Conservation (phyloP, 2,113 vertebrate species). For the Glaucidium brasilianum region DNA sequence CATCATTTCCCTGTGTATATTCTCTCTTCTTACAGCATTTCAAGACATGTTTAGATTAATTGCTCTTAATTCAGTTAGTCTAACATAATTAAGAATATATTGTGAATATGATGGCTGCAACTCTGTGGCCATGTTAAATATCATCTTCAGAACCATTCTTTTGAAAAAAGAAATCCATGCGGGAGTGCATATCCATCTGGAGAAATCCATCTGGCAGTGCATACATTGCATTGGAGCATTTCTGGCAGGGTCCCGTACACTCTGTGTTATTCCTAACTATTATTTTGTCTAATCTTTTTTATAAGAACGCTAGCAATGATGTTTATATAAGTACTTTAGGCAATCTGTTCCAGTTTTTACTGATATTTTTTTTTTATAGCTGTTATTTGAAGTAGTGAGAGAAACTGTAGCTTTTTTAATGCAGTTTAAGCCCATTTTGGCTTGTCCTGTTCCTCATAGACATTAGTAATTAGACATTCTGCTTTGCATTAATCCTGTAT, state of each 20-base stretch:
- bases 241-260: not conserved
- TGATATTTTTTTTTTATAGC: not conserved
- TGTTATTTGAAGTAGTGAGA: not conserved
- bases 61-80: not conserved
- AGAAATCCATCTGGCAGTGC: not conserved
- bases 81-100: not conserved
- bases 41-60: no score
- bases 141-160: not conserved
- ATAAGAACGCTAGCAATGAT: not conserved
- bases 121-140: not conserved
- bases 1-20: fast-evolving
- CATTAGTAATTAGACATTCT: not conserved
- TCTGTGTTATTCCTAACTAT: not conserved
- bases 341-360: not conserved
- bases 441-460: not conserved
- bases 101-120: not conserved
- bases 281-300: not conserved
- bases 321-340: not conserved
- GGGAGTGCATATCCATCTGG: not conserved
- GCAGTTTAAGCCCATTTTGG: not conserved
- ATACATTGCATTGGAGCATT: not conserved
- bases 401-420: not conserved
- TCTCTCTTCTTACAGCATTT: not conserved
- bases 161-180: not conserved
- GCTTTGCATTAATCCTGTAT: not conserved